Conservation (phyloP, 2,888 invertebrate genomes). For the Chirona hameri region DNA sequence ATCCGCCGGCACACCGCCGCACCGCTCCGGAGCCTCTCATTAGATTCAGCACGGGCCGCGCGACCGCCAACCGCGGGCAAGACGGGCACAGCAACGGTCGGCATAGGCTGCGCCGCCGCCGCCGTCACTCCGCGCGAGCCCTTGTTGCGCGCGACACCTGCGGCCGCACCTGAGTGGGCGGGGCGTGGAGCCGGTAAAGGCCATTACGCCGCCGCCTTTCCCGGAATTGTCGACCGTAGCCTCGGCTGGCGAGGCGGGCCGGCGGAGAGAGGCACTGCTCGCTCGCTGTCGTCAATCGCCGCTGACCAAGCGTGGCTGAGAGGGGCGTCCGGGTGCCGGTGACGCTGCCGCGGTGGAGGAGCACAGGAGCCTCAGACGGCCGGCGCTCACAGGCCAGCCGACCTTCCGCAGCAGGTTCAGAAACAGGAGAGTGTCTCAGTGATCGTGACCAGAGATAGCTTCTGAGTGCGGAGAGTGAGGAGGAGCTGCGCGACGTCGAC, state of each 20-base stretch:
- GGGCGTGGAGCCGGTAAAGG: conserved; percentile 8
- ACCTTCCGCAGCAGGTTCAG: no score
- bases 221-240: neutral
- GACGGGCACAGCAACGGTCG: neutral
- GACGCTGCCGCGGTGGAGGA: no score
- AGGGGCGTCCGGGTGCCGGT: no score
- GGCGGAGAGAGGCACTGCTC: neutral
- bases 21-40: neutral
- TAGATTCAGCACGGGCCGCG: neutral
- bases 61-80: neutral
- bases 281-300: neutral
- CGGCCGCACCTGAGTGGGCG: conserved; percentile 24
- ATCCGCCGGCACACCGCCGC: neutral
- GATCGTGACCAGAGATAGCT: no score
- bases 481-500: no score
- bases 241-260: neutral
- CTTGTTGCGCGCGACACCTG: conserved; percentile 2
- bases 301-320: neutral
- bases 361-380: no score
- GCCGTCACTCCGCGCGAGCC: neutral
- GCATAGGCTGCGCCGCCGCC: neutral
- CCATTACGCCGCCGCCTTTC: conserved; percentile 22
- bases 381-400: no score
- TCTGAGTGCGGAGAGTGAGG: no score
- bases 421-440: no score